Evolutionary conservation across 2,797 vertebrate species (phyloP).

Genomic region (Amazona ochrocephala): DNA sequence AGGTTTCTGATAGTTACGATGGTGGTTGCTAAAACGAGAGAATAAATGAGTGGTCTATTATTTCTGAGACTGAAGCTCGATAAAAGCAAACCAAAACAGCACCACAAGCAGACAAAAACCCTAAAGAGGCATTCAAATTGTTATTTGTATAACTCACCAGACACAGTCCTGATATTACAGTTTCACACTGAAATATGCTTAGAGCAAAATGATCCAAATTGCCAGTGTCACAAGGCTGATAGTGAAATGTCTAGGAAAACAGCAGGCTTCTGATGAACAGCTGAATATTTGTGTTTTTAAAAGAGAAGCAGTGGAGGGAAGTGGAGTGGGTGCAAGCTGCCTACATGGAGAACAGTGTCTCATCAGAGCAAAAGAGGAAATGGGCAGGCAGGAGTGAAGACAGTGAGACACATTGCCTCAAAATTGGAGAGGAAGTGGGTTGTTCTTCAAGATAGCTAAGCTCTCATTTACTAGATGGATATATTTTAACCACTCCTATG

Average conservation of each 20-base stretch:
- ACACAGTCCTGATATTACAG: background rate
- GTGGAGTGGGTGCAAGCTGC: background rate
- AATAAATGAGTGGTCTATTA: constrained; percentile 36
- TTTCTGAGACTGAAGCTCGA: constrained; percentile 11
- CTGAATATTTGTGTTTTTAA: background rate
- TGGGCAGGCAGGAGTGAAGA: background rate
- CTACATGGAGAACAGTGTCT: fast-evolving
- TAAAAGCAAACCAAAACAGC: constrained; percentile 17
- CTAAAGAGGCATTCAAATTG: background rate
- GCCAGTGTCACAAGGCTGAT: constrained; percentile 5
- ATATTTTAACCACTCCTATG: background rate
- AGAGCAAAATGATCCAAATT: constrained; percentile 27
- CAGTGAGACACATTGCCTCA: background rate
- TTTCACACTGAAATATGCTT: constrained; percentile 19
- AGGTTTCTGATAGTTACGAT: background rate
- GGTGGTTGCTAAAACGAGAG: constrained; percentile 9
- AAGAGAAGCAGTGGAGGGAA: background rate
- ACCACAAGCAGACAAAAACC: background rate
- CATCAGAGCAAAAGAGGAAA: background rate
- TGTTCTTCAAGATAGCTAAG: background rate
- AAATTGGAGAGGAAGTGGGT: background rate
- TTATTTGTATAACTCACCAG: constrained; percentile 34
- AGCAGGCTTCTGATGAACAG: constrained; percentile 1
- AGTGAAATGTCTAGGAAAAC: constrained; percentile 8
- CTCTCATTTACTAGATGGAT: background rate